Percentiles rank a stretch among this genome's conserved stretches.
These are phyloP conservation scores for Aporrectodea caliginosa DNA, from an alignment of 1,140 invertebrate genomes.

Conservation along the genomic window DNA sequence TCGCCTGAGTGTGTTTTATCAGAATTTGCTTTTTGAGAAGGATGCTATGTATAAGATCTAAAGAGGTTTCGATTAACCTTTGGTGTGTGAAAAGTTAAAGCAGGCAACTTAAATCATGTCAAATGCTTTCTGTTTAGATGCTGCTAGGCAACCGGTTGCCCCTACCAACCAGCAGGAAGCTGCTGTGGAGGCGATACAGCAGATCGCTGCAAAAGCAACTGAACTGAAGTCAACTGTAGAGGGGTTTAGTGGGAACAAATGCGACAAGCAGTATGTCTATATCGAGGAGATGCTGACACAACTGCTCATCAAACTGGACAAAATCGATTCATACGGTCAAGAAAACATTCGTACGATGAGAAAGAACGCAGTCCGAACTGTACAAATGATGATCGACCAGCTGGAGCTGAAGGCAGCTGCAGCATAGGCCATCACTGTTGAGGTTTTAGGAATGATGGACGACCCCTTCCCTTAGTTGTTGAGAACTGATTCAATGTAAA, in stretches of 20 bases:
- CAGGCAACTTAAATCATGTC: no score
- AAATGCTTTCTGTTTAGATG: background rate
- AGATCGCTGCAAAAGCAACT: conserved; percentile 74
- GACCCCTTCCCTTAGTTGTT: no score
- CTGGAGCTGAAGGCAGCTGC: conserved; percentile 61
- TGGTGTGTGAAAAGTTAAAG: no score
- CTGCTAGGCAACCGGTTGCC: background rate
- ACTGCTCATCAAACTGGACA: conserved; percentile 82
- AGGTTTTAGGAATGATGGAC: no score
- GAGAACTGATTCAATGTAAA: no score
- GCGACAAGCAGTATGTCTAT: conserved; percentile 80
- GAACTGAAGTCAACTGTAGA: conserved; percentile 73
- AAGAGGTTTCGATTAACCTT: no score
- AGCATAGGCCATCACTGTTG: no score
- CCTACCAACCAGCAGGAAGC: conserved; percentile 57
- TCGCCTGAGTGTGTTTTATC: no score
- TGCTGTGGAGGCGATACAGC: conserved; percentile 69
- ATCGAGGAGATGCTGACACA: conserved; percentile 92
- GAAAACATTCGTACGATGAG: conserved; percentile 79
- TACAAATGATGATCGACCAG: conserved; percentile 76
- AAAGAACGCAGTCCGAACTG: conserved; percentile 80
- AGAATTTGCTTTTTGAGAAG: no score
- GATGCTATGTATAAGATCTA: no score
- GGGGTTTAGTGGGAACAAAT: conserved; percentile 67
- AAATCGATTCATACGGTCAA: conserved; percentile 84